Percentiles rank a stretch among this genome's conserved stretches.
phyloP scores from a whole-genome alignment of 2,888 invertebrate species.

The Dermolepida albohirtum region DNA sequence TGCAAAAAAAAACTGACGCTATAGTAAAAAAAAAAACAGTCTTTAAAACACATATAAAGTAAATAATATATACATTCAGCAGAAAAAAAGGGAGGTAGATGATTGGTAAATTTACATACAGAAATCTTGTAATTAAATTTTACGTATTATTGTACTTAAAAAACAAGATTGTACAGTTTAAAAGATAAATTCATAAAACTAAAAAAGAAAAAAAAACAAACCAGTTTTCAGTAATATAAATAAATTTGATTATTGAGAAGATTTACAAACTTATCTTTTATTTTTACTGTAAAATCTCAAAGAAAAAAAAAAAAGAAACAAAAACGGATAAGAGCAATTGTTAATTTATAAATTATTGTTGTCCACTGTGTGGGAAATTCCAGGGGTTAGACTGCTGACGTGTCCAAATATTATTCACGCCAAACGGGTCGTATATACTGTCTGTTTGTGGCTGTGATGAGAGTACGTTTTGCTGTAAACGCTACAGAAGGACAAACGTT shows the following conservation, averaged over 20 bases:
- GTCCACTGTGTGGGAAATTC: constrained; percentile 56
- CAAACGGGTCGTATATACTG: constrained; percentile 62
- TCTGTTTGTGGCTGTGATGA: constrained; percentile 46
- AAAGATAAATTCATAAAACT: constrained; percentile 27
- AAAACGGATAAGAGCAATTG: too few species aligned
- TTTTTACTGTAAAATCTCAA: constrained; percentile 41
- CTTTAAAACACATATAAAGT: too few species aligned
- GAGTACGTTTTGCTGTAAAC: constrained; percentile 37
- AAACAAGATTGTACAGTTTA: constrained; percentile 31
- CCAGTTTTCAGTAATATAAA: constrained; percentile 1
- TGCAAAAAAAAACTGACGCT: too few species aligned
- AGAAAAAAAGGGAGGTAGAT: constrained; percentile 19
- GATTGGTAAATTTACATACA: constrained; percentile 11
- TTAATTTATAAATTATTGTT: constrained; percentile 41
- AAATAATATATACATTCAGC: constrained; percentile 10
- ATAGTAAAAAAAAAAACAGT: too few species aligned
- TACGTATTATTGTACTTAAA: neutral
- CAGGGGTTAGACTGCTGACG: constrained; percentile 62
- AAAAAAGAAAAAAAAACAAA: constrained; percentile 6
- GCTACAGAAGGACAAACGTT: constrained; percentile 34
- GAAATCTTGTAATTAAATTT: constrained; percentile 1
- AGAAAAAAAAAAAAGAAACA: constrained; percentile 16
- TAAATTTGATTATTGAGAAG: constrained; percentile 11
- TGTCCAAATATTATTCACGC: constrained; percentile 63
- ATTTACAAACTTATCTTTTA: constrained; percentile 40